Evolutionary conservation across 2,888 invertebrate species (phyloP).

Genomic region (Hecatera dysodea): DNA sequence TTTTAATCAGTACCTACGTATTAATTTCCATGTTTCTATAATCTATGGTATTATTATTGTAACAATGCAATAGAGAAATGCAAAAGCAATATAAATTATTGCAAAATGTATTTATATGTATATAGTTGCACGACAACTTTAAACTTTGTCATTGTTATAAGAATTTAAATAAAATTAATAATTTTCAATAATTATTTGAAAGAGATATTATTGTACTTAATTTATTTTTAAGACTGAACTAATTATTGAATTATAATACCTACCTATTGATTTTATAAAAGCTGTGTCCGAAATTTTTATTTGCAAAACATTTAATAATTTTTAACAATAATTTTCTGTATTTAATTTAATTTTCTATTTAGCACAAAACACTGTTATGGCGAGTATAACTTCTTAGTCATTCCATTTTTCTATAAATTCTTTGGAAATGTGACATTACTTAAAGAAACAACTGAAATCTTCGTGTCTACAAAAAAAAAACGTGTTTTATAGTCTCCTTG

Average conservation of each 20-base stretch:
- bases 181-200: slow-evolving; percentile 46
- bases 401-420: slow-evolving; percentile 70
- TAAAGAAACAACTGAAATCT: neutral
- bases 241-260: slow-evolving; percentile 71
- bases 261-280: slow-evolving; percentile 59
- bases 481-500: neutral
- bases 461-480: neutral
- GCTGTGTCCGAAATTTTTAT: slow-evolving; percentile 54
- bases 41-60: slow-evolving; percentile 30
- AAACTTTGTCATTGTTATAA: slow-evolving; percentile 30
- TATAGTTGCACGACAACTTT: slow-evolving; percentile 48
- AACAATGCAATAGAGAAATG: slow-evolving; percentile 59
- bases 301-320: slow-evolving; percentile 58
- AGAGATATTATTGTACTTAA: slow-evolving; percentile 73
- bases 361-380: slow-evolving; percentile 73
- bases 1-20: neutral
- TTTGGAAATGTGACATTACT: slow-evolving; percentile 62
- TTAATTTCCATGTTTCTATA: slow-evolving; percentile 22
- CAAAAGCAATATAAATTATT: slow-evolving; percentile 47
- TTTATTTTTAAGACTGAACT: slow-evolving; percentile 86
- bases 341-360: slow-evolving; percentile 56
- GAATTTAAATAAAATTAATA: slow-evolving; percentile 41
- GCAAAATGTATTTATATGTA: slow-evolving; percentile 51
- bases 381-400: slow-evolving; percentile 77
- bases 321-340: slow-evolving; percentile 53